Conservation (phyloP, 2,888 invertebrate genomes). For the Aproaerema taeniolella region DNA sequence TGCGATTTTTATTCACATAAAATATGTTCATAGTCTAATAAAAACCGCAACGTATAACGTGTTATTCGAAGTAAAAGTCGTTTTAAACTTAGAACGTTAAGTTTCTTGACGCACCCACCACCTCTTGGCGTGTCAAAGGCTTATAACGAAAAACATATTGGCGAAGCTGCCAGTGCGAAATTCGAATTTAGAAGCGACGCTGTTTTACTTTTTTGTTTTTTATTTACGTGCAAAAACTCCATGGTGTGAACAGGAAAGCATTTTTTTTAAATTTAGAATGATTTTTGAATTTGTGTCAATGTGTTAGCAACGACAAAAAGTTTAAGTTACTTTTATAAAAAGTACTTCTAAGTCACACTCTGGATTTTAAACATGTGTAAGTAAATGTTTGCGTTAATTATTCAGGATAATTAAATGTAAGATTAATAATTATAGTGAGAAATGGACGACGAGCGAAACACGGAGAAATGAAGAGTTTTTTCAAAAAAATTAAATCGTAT, state of each 20-base stretch:
- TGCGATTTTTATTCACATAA: no score
- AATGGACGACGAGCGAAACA: no score
- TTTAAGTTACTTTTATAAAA: constrained; percentile 11
- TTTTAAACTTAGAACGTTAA: no score
- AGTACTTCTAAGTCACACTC: constrained; percentile 11
- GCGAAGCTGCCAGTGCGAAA: constrained; percentile 40
- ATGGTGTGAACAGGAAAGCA: constrained; percentile 12
- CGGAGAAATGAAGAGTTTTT: no score
- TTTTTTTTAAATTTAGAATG: constrained; percentile 8
- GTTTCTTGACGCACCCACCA: no score
- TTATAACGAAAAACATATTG: constrained; percentile 43
- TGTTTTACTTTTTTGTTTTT: constrained; percentile 15
- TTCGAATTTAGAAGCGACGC: constrained; percentile 20
- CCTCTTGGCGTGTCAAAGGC: constrained; percentile 28
- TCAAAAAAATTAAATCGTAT: no score
- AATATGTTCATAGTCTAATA: no score
- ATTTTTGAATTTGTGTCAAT: constrained; percentile 14
- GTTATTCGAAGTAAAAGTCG: constrained; percentile 2
- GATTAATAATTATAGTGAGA: no score
- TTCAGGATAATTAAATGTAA: no score
- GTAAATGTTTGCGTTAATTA: no score
- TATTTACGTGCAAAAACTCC: constrained; percentile 7
- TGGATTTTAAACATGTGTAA: constrained; percentile 18
- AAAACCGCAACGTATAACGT: no score
- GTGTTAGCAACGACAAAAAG: constrained; percentile 14